Base-by-base conservation (phyloP, 2,888 invertebrate genomes). In the Oligia strigilis region DNA sequence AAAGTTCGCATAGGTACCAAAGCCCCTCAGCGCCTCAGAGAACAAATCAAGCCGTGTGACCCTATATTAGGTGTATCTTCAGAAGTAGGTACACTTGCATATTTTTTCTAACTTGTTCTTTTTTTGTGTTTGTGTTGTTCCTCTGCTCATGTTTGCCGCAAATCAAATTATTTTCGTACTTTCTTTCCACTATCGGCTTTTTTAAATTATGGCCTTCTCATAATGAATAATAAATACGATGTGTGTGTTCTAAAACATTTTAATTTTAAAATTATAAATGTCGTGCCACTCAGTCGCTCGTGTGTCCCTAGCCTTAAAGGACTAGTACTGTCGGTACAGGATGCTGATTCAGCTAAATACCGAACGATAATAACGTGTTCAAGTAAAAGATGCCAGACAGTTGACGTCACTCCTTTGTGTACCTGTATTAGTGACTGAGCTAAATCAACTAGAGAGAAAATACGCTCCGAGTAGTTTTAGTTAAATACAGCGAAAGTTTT, bases 341-440 rank as follows among this genome's bases (percentile, higher is more conserved):
- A 73, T 75, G 85, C 89, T 90, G 91, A 92, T 86, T 93, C 92
- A 90, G 91, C 92, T 91, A 90, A 92, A 90, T 89, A 87, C 88
- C 84, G 86, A 87, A 88, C 88, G 90, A 89, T 92, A 91, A 90
- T 90, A 91, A 90, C 88, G 88, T 91, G 89, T 88, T 91, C 86
- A 86, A 90, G 87, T 89, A 87, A 91, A 89, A 88, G 87, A 77
- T 82, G 83, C 69, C 78, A 82, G 69, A 80, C 78, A 81, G 82
- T 83, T 87, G 80, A 80, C 81, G 69, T 81, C 75, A 82, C 46
- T 46, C 69, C 64, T 73, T 74, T 70, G 46, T 69, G n/a, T 78
- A 77, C 82, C 71, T 78, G 46, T 82, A 81, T 85, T 81, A 77
- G 80, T 88, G 79, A 72, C 67, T 60, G 77, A 78, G 71, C 23